phyloP scores from a whole-genome alignment of 2,888 invertebrate genomes.

The Drosophila anomelani region DNA sequence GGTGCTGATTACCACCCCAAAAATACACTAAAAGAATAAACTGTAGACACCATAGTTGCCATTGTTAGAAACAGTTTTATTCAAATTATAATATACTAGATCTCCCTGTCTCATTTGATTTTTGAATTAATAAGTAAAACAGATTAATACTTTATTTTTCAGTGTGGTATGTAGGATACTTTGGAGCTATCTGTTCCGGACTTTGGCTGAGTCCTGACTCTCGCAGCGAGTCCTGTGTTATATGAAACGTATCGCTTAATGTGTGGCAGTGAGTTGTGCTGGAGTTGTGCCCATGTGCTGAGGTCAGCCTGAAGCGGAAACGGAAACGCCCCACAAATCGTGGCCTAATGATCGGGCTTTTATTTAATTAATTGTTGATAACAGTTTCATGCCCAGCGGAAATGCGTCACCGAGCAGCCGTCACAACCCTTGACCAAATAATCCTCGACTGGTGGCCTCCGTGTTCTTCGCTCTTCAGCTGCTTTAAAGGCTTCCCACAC shows the following conservation, averaged over 20 bases:
- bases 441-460: constrained; percentile 10
- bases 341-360: constrained; percentile 74
- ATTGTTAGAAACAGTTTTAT: neutral
- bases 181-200: constrained; percentile 20
- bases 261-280: constrained; percentile 43
- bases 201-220: constrained; percentile 21
- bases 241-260: constrained; percentile 64
- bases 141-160: neutral
- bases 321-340: constrained; percentile 78
- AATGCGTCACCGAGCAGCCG: constrained; percentile 42
- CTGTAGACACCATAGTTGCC: neutral
- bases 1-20: constrained; percentile 62
- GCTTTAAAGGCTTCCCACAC: neutral
- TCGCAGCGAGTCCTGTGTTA: constrained; percentile 28
- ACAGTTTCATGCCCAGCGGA: constrained; percentile 63
- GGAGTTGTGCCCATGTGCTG: constrained; percentile 34
- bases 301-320: constrained; percentile 54
- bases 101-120: neutral
- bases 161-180: constrained; percentile 37
- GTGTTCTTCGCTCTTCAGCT: neutral
- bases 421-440: neutral
- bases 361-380: constrained; percentile 80
- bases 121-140: neutral
- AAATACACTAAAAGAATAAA: constrained; percentile 1
- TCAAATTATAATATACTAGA: neutral